Evolutionary conservation across 2,113 vertebrate genomes (phyloP), one percentile per base, ranked within the genome.

Genomic region (Octodon degus): DNA sequence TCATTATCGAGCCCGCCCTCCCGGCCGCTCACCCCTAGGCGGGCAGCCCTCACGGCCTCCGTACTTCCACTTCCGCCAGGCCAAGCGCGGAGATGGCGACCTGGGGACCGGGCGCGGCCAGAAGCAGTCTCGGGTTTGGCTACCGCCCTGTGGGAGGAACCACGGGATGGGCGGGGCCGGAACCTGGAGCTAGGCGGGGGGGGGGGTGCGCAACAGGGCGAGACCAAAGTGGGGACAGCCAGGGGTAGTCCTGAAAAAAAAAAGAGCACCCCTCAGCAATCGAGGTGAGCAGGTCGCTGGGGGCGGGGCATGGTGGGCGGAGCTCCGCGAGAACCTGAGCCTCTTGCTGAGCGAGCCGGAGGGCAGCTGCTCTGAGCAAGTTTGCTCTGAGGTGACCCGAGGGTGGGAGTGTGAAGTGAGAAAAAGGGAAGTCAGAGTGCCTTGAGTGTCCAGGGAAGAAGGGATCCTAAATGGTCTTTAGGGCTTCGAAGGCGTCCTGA

Each of bases 1-100:
- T 24, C 20, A 22, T 22, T 1, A 24, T 2, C 0, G 7, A 24
- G 53, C 53, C n/a, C 13, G 34, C n/a, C 50, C 12, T 3, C 9
- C 14, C 16, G 0, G 62, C 25, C 0, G 80, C 34, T 37, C 55
- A 6, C 9, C 19, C 20, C 20, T 50, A 3, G 11, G 13, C 24
- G 13, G 74, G 74, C 24, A 47, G 40, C 74, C 24, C 40, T 47
- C 40, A 7, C 74, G 12, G 74, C 5, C 74, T 7, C 40, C 74
- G 24, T 27, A 12, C 12, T 25, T 40, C 72, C 40, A 25, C 37
- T 76, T 72, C 53, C 30, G 27, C 14, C 27, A 13, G 12, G 30
- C 80, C 34, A 20, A 55, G 34, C 32, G 7, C 53, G 4, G 32
- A 32, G 80, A 37, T 53, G 4, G 14, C 20, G 24, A 27, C 40